phyloP scores from a whole-genome alignment of 1,140 invertebrate genomes.

The Drosophila miranda region DNA sequence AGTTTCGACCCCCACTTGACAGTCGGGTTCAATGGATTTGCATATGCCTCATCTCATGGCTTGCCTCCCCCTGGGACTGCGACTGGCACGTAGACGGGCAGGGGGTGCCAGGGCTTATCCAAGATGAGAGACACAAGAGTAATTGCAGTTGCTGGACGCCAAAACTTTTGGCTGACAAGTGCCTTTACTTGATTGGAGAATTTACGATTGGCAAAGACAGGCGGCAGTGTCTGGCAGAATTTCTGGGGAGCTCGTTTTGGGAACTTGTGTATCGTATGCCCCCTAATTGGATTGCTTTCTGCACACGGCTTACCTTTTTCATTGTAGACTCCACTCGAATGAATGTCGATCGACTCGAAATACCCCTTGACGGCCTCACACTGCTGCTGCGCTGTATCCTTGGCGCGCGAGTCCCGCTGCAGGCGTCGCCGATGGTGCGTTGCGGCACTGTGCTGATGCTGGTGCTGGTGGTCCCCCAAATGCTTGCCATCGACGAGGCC shows the following conservation, averaged over 20 bases:
- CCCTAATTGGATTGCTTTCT: too few relatives aligned
- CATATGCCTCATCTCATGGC: conserved; percentile 42
- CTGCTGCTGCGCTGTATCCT: conserved; percentile 65
- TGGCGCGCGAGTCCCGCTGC: conserved; percentile 74
- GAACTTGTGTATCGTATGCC: too few relatives aligned
- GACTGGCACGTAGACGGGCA: neutral
- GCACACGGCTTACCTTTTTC: conserved; percentile 62
- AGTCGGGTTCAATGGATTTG: conserved; percentile 68
- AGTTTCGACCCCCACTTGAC: conserved; percentile 51
- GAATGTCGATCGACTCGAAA: conserved; percentile 77
- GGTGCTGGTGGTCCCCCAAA: conserved; percentile 50
- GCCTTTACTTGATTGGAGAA: conserved; percentile 55
- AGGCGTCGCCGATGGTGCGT: conserved; percentile 71
- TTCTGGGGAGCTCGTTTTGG: neutral
- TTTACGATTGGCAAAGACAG: conserved; percentile 14
- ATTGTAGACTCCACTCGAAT: conserved; percentile 65
- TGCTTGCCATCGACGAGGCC: conserved; percentile 53
- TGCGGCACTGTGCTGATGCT: conserved; percentile 62
- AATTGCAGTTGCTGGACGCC: conserved; percentile 34
- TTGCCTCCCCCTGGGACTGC: conserved; percentile 4
- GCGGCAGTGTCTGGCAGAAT: neutral
- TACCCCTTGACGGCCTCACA: conserved; percentile 71
- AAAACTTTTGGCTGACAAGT: conserved; percentile 61
- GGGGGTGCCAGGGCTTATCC: neutral
- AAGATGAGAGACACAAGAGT: neutral